phyloP scores from a whole-genome alignment of 35 echinoderm and acorn worm genomes.

The Holothuria glaberrima region DNA sequence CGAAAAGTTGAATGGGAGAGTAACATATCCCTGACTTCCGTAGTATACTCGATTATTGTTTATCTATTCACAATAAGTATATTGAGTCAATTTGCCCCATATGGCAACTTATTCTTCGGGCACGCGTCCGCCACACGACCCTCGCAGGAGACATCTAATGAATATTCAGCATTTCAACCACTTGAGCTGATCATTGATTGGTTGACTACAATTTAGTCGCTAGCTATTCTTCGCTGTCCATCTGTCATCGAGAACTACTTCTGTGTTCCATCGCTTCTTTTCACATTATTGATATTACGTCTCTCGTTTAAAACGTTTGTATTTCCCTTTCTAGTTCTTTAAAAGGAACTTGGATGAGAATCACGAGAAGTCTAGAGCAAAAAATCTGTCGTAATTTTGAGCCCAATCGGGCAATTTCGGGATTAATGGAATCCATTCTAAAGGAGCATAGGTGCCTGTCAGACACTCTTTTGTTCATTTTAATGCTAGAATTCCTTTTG shows the following conservation, averaged over 20 bases:
- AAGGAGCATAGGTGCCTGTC: conserved; percentile 11
- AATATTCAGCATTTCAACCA: neutral
- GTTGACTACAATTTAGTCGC: too few species aligned
- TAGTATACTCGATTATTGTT: neutral
- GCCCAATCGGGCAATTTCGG: conserved; percentile 40
- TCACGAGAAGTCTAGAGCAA: neutral
- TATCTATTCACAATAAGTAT: conserved; percentile 1
- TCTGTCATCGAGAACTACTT: too few species aligned
- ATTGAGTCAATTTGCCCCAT: conserved; percentile 18
- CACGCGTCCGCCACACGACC: too few species aligned
- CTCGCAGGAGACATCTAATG: too few species aligned
- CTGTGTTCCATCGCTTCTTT: neutral
- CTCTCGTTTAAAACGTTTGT: neutral
- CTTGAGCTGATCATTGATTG: neutral
- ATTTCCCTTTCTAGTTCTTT: neutral
- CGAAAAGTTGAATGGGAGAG: conserved; percentile 14
- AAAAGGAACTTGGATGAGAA: neutral
- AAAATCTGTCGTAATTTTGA: conserved; percentile 50
- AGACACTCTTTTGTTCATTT: conserved; percentile 4
- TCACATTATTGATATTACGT: conserved; percentile 32
- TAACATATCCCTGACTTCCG: conserved; percentile 24
- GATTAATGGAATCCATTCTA: conserved; percentile 40
- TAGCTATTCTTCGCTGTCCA: too few species aligned
- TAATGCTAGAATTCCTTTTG: conserved; percentile 17
- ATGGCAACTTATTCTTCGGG: too few species aligned